These are phyloP conservation scores for Pycnonotus jocosus DNA, from an alignment of 2,113 vertebrate genomes.

Conservation along the genomic window DNA sequence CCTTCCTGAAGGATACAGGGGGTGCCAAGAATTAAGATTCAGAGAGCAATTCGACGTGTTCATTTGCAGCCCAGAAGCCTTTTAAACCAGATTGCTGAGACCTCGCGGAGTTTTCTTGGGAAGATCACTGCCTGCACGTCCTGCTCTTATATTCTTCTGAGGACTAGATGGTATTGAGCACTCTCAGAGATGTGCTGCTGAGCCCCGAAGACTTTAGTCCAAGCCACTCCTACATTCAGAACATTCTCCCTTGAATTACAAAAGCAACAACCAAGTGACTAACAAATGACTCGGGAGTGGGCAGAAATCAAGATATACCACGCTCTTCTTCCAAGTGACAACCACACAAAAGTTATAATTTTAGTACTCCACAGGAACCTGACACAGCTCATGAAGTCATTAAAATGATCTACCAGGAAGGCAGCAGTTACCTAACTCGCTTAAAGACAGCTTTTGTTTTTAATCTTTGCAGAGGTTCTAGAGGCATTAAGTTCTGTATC, in stretches of 20 bases:
- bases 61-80: not conserved
- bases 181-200: not conserved
- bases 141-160: not conserved
- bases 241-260: not conserved
- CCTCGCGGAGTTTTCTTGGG: not conserved
- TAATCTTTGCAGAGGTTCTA: not conserved
- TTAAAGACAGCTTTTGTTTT: not conserved
- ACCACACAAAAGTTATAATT: slow-evolving; percentile 42
- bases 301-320: not conserved
- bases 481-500: not conserved
- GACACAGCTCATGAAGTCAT: slow-evolving; percentile 1
- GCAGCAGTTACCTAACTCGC: slow-evolving; percentile 5
- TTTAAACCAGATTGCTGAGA: not conserved
- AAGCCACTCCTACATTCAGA: not conserved
- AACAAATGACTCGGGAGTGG: slow-evolving; percentile 2
- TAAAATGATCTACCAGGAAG: not conserved
- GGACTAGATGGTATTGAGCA: not conserved
- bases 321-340: slow-evolving; percentile 28
- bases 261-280: slow-evolving; percentile 31
- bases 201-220: not conserved
- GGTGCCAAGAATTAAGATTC: not conserved
- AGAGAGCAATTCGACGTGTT: not conserved
- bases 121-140: not conserved
- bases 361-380: slow-evolving; percentile 29
- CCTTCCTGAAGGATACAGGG: not conserved